Evolutionary conservation across 2,797 vertebrate species (phyloP).

Genomic region (Oreochromis grahami): DNA sequence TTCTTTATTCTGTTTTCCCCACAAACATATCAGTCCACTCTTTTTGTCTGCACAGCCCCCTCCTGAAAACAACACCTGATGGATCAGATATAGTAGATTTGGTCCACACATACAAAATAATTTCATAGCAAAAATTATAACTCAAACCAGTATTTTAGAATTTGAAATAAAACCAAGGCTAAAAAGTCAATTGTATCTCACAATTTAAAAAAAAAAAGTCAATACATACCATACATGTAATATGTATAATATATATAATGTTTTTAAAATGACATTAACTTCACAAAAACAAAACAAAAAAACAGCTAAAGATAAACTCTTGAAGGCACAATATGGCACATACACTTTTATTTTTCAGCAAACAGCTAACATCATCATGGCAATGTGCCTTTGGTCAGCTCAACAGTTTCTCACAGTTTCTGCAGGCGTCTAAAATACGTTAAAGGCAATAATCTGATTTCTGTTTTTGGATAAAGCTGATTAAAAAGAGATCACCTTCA

Average conservation of each 20-base stretch:
- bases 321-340: conserved; percentile 35
- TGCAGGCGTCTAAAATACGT: conserved; percentile 31
- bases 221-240: conserved; percentile 38
- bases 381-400: not conserved
- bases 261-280: not conserved
- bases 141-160: conserved; percentile 20
- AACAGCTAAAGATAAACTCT: not conserved
- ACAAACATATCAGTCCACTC: conserved; percentile 12
- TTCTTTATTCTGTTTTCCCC: conserved; percentile 4
- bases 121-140: conserved; percentile 40
- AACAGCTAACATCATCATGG: not conserved
- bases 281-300: not conserved
- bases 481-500: conserved; percentile 42
- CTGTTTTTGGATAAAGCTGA: conserved; percentile 46
- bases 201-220: conserved; percentile 15
- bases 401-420: conserved; percentile 48
- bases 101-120: conserved; percentile 28
- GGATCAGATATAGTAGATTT: conserved; percentile 9
- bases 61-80: not conserved
- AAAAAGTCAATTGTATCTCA: conserved; percentile 7
- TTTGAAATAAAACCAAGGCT: conserved; percentile 35
- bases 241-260: conserved; percentile 23
- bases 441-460: conserved; percentile 45
- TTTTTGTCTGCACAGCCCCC: not conserved
- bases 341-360: not conserved